phyloP scores from a whole-genome alignment of 2,113 vertebrate genomes.

The Cervus canadensis region DNA sequence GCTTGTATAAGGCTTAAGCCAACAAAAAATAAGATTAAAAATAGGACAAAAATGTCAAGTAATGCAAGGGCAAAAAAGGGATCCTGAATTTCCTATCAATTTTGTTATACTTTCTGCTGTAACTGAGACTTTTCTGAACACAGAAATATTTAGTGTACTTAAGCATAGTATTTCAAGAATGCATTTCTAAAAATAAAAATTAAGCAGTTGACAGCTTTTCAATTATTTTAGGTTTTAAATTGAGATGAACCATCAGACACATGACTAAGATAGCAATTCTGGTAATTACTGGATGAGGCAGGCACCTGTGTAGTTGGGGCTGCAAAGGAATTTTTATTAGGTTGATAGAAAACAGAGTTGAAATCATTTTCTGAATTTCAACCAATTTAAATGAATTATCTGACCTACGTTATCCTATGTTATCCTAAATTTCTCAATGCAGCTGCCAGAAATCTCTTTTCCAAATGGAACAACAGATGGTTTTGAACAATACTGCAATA shows the following conservation, averaged over 20 bases:
- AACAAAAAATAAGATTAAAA: not conserved
- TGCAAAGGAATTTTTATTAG: slow-evolving; percentile 11
- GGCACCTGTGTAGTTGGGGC: not conserved
- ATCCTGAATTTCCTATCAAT: not conserved
- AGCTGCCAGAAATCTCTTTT: slow-evolving; percentile 52
- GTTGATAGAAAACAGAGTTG: not conserved
- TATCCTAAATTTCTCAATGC: slow-evolving; percentile 2
- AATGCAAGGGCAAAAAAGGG: not conserved
- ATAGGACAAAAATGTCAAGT: not conserved
- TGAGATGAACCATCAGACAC: not conserved
- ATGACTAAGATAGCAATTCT: not conserved
- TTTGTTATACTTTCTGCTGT: not conserved
- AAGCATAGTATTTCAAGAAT: not conserved
- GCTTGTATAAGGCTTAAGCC: not conserved
- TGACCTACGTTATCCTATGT: slow-evolving; percentile 25
- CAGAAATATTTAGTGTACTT: not conserved
- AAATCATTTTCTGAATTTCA: slow-evolving; percentile 24
- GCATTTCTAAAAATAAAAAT: slow-evolving; percentile 18
- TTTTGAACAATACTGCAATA: slow-evolving; percentile 43
- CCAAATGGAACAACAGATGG: slow-evolving; percentile 54
- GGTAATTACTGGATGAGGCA: not conserved
- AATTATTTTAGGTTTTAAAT: slow-evolving; percentile 29
- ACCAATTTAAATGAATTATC: slow-evolving; percentile 26
- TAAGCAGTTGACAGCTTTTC: not conserved
- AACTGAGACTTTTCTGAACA: not conserved